These are phyloP conservation scores for Sebastes steindachneri DNA, from an alignment of 2,797 vertebrate species.

Conservation along the genomic window DNA sequence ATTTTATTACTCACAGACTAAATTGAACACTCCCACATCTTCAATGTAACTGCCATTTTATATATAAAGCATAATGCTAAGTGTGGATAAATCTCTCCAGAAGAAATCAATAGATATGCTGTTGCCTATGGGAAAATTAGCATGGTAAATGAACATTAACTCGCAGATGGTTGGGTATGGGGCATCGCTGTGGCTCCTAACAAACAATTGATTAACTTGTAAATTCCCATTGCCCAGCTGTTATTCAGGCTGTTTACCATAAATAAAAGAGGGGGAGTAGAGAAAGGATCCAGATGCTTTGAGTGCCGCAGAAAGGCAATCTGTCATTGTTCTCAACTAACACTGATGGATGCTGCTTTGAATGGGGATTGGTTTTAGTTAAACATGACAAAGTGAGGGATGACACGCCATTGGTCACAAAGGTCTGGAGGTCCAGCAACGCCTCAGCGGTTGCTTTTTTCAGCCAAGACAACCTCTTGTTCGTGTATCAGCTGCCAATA, in stretches of 20 bases:
- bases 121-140: constrained; percentile 79
- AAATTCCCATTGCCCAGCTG: constrained; percentile 87
- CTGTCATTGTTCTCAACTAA: constrained; percentile 87
- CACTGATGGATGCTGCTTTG: constrained; percentile 91
- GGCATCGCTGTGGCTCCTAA: constrained; percentile 77
- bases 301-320: constrained; percentile 82
- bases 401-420: constrained; percentile 86
- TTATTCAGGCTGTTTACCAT: constrained; percentile 87
- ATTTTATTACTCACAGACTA: constrained; percentile 6
- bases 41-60: constrained; percentile 30
- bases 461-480: constrained; percentile 72
- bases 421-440: constrained; percentile 79
- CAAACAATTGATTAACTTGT: constrained; percentile 89
- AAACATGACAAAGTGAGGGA: constrained; percentile 93
- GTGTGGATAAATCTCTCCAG: constrained; percentile 54
- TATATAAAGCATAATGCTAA: constrained; percentile 40
- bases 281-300: constrained; percentile 88
- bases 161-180: constrained; percentile 82
- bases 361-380: constrained; percentile 92
- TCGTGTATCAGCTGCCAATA: constrained; percentile 79
- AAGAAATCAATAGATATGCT: constrained; percentile 73
- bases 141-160: constrained; percentile 84
- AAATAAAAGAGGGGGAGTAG: constrained; percentile 80
- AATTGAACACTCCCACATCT: constrained; percentile 21
- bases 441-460: constrained; percentile 74